Base-by-base conservation (phyloP, 2,797 vertebrate genomes). In the Spinus pinus region DNA sequence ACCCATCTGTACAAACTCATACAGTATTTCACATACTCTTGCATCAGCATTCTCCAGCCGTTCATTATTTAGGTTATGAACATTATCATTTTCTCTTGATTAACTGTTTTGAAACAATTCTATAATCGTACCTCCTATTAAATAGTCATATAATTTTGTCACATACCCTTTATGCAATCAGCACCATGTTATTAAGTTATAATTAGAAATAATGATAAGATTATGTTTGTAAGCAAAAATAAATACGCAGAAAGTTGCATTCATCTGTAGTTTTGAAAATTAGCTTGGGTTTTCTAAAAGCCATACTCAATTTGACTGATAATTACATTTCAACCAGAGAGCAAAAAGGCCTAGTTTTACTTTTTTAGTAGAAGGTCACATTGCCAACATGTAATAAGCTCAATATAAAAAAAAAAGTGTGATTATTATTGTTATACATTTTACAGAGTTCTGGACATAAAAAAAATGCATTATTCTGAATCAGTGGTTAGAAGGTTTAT, bases 401-500 rank as follows among this genome's bases (percentile, higher is more conserved):
- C 46, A 86, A 96, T 50, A 87, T 35, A 87, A 69, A 82, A 96
- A 69, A 97, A 94, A 53, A 49, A 65, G 56, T 81, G 82, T 72
- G 42, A 97, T 93, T 97, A 96, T 96, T 96, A 95, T 82, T 87
- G 72, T 93, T 95, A 93, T 86, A 93, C 87, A 93, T 83, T 97
- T 94, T 92, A 94, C 82, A 97, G 96, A 97, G 96, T 97, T 97
- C 94, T 93, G 85, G 44, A 93, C 91, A 95, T 94, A 92, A 96
- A 96, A 96, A 97, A 95, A 90, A 39, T 62, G 86, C 31, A n/a
- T 94, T 97, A 97, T 97, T 97, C 95, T 97, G 96, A 98, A 97
- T 97, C 97, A 97, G 93, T 97, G 97, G 97, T 97, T 98, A 97
- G 97, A 96, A 97, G 98, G 97, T 98, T 98, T 98, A 98, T 98